phyloP scores from a whole-genome alignment of 1,140 invertebrate genomes.

The Potamilus streckersoni region DNA sequence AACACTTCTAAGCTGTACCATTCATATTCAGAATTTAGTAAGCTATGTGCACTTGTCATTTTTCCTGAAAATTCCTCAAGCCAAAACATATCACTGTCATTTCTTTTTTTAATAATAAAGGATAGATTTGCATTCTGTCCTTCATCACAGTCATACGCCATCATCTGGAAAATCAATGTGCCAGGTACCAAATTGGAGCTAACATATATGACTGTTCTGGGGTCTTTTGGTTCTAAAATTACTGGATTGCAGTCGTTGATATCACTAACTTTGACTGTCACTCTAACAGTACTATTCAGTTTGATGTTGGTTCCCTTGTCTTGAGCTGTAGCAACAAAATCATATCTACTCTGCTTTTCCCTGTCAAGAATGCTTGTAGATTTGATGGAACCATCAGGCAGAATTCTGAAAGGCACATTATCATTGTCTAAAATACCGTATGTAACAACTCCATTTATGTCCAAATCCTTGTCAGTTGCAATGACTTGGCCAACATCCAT shows the following conservation, averaged over 20 bases:
- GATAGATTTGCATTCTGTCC: conserved; percentile 74
- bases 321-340: conserved; percentile 23
- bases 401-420: conserved; percentile 80
- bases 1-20: conserved; percentile 12
- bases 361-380: conserved; percentile 66
- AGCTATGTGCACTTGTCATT: no score
- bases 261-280: conserved; percentile 23
- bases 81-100: conserved; percentile 23
- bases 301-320: conserved; percentile 20
- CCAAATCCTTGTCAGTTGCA: conserved; percentile 90
- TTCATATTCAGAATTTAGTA: conserved; percentile 4
- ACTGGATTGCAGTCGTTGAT: conserved; percentile 38
- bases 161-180: conserved; percentile 67
- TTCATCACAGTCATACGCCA: conserved; percentile 68
- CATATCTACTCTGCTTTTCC: conserved; percentile 13
- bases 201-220: conserved; percentile 77
- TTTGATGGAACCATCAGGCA: conserved; percentile 86
- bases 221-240: conserved; percentile 47
- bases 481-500: conserved; percentile 84
- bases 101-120: conserved; percentile 79
- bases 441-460: conserved; percentile 75
- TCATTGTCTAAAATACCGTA: conserved; percentile 75
- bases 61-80: background rate
- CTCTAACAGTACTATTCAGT: conserved; percentile 16
- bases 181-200: conserved; percentile 92